phyloP scores from a whole-genome alignment of 2,888 invertebrate genomes.

The Incurvaria masculella region DNA sequence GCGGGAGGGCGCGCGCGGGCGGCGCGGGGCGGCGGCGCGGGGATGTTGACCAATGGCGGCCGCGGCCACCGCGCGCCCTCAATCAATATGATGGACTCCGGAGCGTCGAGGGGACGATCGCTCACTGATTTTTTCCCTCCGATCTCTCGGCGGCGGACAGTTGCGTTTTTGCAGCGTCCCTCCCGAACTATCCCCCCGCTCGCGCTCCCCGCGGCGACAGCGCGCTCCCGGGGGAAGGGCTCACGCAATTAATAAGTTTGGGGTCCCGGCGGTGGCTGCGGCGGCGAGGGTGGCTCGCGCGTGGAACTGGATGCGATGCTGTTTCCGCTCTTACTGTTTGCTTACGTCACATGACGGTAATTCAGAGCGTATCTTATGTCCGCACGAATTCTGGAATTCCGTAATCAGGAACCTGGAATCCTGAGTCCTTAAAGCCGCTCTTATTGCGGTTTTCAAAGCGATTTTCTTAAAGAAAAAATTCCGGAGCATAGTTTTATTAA shows the following conservation, averaged over 20 bases:
- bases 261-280: slow-evolving; percentile 19
- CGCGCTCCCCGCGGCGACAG: slow-evolving; percentile 6
- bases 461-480: too few relatives aligned
- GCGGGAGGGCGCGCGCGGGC: slow-evolving; percentile 8
- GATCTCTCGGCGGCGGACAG: slow-evolving; percentile 52
- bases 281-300: too few relatives aligned
- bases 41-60: slow-evolving; percentile 52
- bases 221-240: slow-evolving; percentile 40
- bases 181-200: not conserved
- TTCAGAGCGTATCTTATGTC: too few relatives aligned
- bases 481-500: too few relatives aligned
- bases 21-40: slow-evolving; percentile 35
- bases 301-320: too few relatives aligned
- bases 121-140: slow-evolving; percentile 55
- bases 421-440: too few relatives aligned
- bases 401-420: too few relatives aligned
- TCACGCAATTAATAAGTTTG: slow-evolving; percentile 51
- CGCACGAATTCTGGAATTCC: too few relatives aligned
- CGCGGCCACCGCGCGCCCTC: slow-evolving; percentile 39
- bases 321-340: too few relatives aligned
- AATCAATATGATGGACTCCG: slow-evolving; percentile 60
- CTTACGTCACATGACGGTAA: too few relatives aligned
- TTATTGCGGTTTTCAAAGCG: too few relatives aligned
- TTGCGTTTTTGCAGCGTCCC: slow-evolving; percentile 50
- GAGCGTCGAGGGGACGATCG: slow-evolving; percentile 53